phyloP scores from a whole-genome alignment of 2,888 invertebrate species.

The Meta bourneti region DNA sequence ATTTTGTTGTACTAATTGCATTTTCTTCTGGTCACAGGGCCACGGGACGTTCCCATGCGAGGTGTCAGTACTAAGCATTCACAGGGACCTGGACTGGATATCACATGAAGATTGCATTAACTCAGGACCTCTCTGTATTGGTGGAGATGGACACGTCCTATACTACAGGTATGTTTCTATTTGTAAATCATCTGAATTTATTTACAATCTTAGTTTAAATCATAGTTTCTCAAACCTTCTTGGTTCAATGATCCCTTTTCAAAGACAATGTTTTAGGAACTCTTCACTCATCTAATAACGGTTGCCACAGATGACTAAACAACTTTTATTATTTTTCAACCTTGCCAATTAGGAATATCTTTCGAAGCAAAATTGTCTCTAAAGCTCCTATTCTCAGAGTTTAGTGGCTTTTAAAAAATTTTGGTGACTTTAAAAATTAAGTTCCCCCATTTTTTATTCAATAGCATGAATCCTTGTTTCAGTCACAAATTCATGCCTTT shows the following conservation, averaged over 20 bases:
- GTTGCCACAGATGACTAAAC: no score
- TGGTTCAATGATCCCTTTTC: not conserved
- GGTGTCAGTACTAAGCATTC: conserved; percentile 84
- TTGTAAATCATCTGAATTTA: not conserved
- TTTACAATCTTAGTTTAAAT: not conserved
- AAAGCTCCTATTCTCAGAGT: no score
- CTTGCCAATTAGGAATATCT: no score
- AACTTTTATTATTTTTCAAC: no score
- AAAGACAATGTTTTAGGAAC: not conserved
- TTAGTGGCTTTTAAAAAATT: no score
- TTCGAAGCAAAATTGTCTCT: no score
- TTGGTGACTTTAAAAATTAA: no score
- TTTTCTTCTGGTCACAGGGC: conserved; percentile 79
- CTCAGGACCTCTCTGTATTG: conserved; percentile 84
- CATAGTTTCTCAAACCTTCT: not conserved
- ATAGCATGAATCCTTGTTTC: no score
- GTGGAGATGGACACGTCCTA: conserved; percentile 85
- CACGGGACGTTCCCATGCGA: conserved; percentile 85
- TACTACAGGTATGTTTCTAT: conserved; percentile 84
- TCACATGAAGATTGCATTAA: conserved; percentile 83
- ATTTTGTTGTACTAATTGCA: not conserved
- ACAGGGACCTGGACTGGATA: conserved; percentile 85
- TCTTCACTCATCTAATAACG: not conserved
- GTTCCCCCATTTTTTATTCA: no score
- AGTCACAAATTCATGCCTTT: no score